phyloP scores from a whole-genome alignment of 2,797 vertebrate genomes.

The Uromys caudimaculatus region DNA sequence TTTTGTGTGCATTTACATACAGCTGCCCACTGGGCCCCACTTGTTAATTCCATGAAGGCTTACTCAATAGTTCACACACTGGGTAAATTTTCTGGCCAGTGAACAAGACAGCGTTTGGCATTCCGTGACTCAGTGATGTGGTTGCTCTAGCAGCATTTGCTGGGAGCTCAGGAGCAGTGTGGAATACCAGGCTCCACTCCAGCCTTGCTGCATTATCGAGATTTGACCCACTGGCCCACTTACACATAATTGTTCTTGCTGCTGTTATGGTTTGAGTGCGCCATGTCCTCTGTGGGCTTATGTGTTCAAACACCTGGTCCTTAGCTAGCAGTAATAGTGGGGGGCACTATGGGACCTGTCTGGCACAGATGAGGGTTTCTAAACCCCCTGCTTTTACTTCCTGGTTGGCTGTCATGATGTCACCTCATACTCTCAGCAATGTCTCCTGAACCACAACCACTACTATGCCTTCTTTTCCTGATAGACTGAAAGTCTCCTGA shows the following conservation, averaged over 20 bases:
- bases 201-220: not conserved
- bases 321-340: not conserved
- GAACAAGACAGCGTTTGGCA: no score
- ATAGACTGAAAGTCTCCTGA: not conserved
- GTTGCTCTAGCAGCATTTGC: not conserved
- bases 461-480: not conserved
- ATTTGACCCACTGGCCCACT: not conserved
- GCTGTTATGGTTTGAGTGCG: not conserved
- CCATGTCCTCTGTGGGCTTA: not conserved
- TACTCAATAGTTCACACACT: not conserved
- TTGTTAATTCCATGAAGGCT: not conserved
- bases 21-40: not conserved
- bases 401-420: not conserved
- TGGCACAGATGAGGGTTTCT: not conserved
- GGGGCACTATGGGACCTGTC: not conserved
- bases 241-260: not conserved
- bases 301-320: not conserved
- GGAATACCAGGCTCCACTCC: not conserved
- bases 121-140: not conserved
- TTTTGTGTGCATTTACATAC: not conserved
- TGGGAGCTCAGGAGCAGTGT: not conserved
- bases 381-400: not conserved
- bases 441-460: not conserved
- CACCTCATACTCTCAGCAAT: no score
- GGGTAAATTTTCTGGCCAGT: not conserved